These are phyloP conservation scores for Parauchenoglanis ngamensis DNA, from an alignment of 2,797 vertebrate genomes.

Conservation along the genomic window DNA sequence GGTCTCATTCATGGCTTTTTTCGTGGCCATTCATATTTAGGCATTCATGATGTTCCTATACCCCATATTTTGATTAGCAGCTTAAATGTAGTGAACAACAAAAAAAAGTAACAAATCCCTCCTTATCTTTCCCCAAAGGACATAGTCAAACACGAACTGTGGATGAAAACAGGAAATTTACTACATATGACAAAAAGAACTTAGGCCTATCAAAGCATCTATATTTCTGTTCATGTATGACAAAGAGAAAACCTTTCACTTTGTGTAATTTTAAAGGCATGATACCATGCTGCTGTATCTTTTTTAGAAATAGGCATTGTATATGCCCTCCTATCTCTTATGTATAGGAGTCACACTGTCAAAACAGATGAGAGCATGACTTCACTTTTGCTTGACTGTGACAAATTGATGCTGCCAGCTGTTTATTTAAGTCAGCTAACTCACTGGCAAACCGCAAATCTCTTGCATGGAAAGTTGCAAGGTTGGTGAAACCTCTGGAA, in stretches of 20 bases:
- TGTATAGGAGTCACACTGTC: constrained; percentile 47
- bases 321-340: constrained; percentile 53
- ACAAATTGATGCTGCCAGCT: constrained; percentile 43
- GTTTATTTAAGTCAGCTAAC: constrained; percentile 37
- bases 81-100: constrained; percentile 18
- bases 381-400: constrained; percentile 50
- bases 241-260: constrained; percentile 48
- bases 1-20: background rate
- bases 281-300: constrained; percentile 27
- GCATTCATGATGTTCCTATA: background rate
- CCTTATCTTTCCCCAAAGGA: constrained; percentile 69
- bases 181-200: constrained; percentile 57
- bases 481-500: constrained; percentile 6
- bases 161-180: constrained; percentile 78
- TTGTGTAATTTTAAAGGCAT: constrained; percentile 52
- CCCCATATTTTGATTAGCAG: background rate
- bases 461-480: constrained; percentile 8
- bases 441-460: constrained; percentile 26
- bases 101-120: constrained; percentile 61
- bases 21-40: background rate
- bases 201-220: constrained; percentile 44
- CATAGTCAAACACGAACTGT: constrained; percentile 62
- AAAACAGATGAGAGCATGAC: constrained; percentile 43
- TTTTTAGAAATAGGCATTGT: constrained; percentile 47
- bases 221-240: constrained; percentile 48